Evolutionary conservation across 2,113 vertebrate species (phyloP).

Genomic region (Esox niger): DNA sequence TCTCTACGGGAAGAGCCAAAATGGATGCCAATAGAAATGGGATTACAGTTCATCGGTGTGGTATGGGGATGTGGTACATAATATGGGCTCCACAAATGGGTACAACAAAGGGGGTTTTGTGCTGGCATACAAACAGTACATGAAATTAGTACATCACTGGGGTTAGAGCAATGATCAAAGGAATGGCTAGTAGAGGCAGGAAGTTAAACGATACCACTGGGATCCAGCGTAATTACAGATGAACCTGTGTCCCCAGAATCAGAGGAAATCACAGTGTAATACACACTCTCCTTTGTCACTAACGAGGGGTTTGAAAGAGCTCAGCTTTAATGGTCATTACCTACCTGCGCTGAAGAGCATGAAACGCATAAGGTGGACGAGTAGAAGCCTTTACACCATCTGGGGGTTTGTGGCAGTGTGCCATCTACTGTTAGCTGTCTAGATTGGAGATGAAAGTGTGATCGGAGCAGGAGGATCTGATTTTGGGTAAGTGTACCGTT

Average conservation of each 20-base stretch:
- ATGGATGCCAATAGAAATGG: too few species aligned
- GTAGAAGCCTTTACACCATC: slow-evolving; percentile 41
- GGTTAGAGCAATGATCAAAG: too few species aligned
- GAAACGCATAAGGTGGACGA: slow-evolving; percentile 35
- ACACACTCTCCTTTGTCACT: not conserved
- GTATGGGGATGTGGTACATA: too few species aligned
- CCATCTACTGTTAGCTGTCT: slow-evolving; percentile 17
- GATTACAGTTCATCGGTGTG: too few species aligned
- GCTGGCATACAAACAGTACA: too few species aligned
- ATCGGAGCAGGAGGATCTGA: not conserved
- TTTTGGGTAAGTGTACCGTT: too few species aligned
- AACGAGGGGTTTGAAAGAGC: not conserved
- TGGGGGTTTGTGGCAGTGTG: slow-evolving; percentile 16
- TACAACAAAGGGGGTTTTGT: too few species aligned
- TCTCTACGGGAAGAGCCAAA: too few species aligned
- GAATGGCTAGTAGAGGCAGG: too few species aligned
- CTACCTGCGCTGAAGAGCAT: slow-evolving; percentile 42
- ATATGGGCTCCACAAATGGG: too few species aligned
- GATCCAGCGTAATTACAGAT: not conserved
- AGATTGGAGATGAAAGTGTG: not conserved
- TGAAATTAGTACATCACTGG: too few species aligned
- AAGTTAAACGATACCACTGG: not conserved
- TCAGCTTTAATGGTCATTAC: not conserved
- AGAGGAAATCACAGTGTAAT: not conserved
- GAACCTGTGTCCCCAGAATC: not conserved